Evolutionary conservation across 2,888 invertebrate species (phyloP), one percentile per base, ranked within the genome.

Genomic region (Thalpophila matura): DNA sequence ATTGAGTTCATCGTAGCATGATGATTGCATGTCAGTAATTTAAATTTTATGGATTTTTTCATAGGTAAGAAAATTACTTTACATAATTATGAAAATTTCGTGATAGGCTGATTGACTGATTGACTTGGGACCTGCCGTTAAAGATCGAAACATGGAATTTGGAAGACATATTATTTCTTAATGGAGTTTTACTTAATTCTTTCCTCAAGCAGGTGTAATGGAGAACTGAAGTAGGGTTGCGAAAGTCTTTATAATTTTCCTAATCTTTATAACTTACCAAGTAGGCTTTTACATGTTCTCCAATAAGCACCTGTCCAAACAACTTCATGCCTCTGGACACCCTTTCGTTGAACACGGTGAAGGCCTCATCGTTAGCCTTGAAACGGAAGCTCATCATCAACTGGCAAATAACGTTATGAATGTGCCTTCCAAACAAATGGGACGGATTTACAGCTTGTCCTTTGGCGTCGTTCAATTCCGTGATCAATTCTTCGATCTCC

Each of bases 321-420:
- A 98, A 93, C 55, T 96, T 95, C 96, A 98, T 98, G 1, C 98
- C 98, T 87, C 98, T 97, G 64, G 97, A 97, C 76, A 98, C 97
- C 20, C 97, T 94, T 62, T 95, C 94, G 95, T 97, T 97, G 87
- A 98, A 97, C 49, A 96, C 94, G 18, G 95, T 92, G 89, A 98
- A 98, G 43, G 96, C 95, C 1, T 92, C 89, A 84, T 98, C 97
- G 63, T 97, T 96, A 71, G 96, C 96, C 33, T 96, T 95, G 87
- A 98, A 98, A 7, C 98, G 95, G 0, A 97, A 96, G 37, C 97
- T 97, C 98, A 98, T 98, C 89, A 98, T 96, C 72, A 98, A 95
- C 71, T 97, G 97, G 87, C 98, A 98, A 66, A 98, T 98, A 1
- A 98, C 97, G 89, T 98, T 98, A 86, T 97, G 97, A 61, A 98